Percentiles rank a stretch among this genome's conserved stretches.
Conservation (phyloP, 2,888 invertebrate species). For the Erebia ligea region DNA sequence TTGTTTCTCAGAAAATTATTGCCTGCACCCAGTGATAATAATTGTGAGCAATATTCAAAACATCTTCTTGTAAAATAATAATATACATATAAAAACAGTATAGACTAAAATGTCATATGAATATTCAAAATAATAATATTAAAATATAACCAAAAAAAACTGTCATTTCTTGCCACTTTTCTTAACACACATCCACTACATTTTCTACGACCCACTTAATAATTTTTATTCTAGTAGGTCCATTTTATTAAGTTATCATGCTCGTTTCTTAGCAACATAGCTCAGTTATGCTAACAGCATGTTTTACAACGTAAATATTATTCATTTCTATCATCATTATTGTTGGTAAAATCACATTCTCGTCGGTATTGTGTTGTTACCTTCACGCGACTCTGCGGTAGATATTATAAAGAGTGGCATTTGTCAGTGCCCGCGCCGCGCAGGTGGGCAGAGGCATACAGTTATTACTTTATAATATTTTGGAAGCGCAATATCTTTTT, state of each 20-base stretch:
- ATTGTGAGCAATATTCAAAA: constrained; percentile 75
- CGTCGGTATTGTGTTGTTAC: neutral
- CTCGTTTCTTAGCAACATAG: neutral
- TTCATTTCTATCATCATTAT: neutral
- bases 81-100: too few relatives aligned
- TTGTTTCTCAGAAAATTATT: constrained; percentile 35
- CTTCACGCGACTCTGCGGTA: constrained; percentile 28
- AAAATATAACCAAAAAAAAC: too few relatives aligned
- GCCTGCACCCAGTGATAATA: constrained; percentile 46
- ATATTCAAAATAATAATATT: too few relatives aligned
- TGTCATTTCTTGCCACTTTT: too few relatives aligned
- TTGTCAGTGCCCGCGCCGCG: constrained; percentile 70
- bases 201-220: neutral
- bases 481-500: constrained; percentile 57
- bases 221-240: neutral
- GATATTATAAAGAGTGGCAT: constrained; percentile 53
- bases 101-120: too few relatives aligned
- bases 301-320: neutral
- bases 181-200: neutral
- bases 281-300: neutral
- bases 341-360: neutral
- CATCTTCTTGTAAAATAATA: constrained; percentile 54
- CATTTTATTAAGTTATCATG: neutral
- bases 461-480: constrained; percentile 74
- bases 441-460: constrained; percentile 70